phyloP scores from a whole-genome alignment of 2,113 vertebrate species.

The Phalacrocorax carbo region DNA sequence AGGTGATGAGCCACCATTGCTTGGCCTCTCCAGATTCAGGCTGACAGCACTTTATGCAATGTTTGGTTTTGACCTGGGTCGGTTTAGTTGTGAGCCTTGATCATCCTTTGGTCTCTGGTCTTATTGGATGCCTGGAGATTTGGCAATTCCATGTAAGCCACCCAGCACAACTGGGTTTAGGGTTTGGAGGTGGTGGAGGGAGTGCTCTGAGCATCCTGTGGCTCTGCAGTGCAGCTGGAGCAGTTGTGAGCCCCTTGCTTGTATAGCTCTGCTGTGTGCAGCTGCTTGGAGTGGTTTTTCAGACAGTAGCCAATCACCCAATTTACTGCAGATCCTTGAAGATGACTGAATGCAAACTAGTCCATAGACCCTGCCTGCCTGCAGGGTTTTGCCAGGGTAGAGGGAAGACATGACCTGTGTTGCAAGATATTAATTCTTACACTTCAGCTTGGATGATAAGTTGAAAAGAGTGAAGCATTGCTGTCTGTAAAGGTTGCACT shows the following conservation, averaged over 20 bases:
- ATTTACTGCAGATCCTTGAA: neutral
- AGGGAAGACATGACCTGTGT: neutral
- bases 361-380: neutral
- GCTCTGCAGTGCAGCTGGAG: neutral
- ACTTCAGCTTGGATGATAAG: neutral
- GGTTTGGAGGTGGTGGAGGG: neutral
- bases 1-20: neutral
- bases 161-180: too few species aligned
- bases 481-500: neutral
- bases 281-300: neutral
- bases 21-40: neutral
- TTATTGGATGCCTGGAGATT: neutral
- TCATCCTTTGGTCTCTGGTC: neutral
- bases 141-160: fast-evolving
- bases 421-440: neutral
- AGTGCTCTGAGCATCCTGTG: fast-evolving
- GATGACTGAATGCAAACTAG: neutral
- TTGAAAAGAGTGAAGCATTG: neutral
- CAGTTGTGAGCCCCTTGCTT: neutral
- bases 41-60: neutral
- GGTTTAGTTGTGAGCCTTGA: neutral
- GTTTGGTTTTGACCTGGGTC: neutral
- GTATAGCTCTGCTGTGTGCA: neutral
- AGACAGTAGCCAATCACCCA: neutral
- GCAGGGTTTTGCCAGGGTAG: neutral